Conservation (phyloP, 1,140 invertebrate genomes). For the Drosophila melanica region DNA sequence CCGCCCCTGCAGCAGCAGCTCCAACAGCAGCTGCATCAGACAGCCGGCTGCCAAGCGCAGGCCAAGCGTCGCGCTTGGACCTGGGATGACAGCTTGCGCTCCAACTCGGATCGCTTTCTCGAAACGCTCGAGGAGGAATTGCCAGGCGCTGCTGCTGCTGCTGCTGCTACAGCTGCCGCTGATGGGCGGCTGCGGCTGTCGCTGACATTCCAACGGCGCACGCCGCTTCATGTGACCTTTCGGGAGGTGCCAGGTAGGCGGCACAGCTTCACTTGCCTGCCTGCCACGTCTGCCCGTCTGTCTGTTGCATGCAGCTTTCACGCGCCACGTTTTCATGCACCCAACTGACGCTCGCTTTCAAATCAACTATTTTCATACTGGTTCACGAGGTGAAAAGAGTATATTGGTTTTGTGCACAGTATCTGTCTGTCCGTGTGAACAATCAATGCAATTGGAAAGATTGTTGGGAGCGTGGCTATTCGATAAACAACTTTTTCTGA, state of each 20-base stretch:
- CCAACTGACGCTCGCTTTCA: conserved; percentile 26
- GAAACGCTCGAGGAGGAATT: conserved; percentile 81
- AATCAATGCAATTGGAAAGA: too few species aligned
- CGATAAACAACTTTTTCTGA: too few species aligned
- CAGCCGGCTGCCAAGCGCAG: conserved; percentile 1
- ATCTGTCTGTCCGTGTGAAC: too few species aligned
- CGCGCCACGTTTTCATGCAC: conserved; percentile 47
- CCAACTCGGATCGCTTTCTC: conserved; percentile 82
- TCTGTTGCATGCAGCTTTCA: background rate
- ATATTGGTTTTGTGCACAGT: too few species aligned
- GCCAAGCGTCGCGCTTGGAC: conserved; percentile 70
- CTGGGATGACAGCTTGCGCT: conserved; percentile 83
- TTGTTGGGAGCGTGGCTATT: too few species aligned
- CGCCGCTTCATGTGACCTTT: conserved; percentile 68
- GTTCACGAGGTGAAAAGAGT: too few species aligned
- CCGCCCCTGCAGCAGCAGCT: conserved; percentile 23
- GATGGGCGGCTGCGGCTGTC: conserved; percentile 38
- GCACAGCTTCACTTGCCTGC: conserved; percentile 14
- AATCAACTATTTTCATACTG: conserved; percentile 14
- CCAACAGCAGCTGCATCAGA: conserved; percentile 1
- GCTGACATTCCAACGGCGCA: conserved; percentile 63
- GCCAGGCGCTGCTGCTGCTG: conserved; percentile 16
- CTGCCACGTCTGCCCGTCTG: conserved; percentile 4
- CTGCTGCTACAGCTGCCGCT: conserved; percentile 29
- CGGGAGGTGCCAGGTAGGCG: conserved; percentile 71